Evolutionary conservation across 2,113 vertebrate genomes (phyloP).

Genomic region (Sakesphorus luctuosus): DNA sequence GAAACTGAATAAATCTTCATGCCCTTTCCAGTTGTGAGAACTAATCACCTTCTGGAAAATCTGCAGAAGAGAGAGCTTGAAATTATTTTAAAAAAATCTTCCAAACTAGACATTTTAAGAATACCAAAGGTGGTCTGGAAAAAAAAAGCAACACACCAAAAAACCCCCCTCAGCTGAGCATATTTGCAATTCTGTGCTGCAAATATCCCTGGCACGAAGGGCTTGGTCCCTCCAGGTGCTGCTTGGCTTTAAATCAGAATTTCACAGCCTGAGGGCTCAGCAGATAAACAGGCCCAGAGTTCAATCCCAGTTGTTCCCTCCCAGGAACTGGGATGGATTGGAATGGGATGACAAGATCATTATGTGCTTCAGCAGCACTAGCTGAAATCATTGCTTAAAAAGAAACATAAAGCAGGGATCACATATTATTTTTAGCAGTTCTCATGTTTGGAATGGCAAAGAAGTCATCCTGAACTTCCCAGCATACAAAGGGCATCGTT

Average conservation of each 20-base stretch:
- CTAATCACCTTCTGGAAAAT: constrained; percentile 5
- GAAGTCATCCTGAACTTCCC: not conserved
- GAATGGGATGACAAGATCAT: not conserved
- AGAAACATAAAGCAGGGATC: not conserved
- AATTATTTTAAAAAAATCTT: not conserved
- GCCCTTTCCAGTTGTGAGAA: constrained; percentile 55
- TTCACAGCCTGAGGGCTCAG: not conserved
- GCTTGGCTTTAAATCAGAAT: not conserved
- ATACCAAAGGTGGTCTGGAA: not conserved
- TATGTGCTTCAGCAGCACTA: not conserved
- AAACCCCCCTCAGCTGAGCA: not conserved
- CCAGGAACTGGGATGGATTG: not conserved
- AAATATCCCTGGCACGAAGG: not conserved
- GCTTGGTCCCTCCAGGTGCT: not conserved
- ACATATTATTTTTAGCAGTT: not conserved
- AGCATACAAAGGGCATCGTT: not conserved
- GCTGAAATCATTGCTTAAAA: not conserved
- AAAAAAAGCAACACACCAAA: not conserved
- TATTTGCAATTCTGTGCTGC: not conserved
- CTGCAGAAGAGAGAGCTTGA: not conserved
- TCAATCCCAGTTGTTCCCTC: not conserved
- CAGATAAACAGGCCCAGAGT: not conserved
- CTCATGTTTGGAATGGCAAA: not conserved
- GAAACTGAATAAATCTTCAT: constrained; percentile 53
- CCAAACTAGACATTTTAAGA: not conserved